A percentile compares a stretch with the other conserved stretches of the same genome.
phyloP scores from a whole-genome alignment of 1,140 invertebrate genomes.

The Drosophila bifasciata region DNA sequence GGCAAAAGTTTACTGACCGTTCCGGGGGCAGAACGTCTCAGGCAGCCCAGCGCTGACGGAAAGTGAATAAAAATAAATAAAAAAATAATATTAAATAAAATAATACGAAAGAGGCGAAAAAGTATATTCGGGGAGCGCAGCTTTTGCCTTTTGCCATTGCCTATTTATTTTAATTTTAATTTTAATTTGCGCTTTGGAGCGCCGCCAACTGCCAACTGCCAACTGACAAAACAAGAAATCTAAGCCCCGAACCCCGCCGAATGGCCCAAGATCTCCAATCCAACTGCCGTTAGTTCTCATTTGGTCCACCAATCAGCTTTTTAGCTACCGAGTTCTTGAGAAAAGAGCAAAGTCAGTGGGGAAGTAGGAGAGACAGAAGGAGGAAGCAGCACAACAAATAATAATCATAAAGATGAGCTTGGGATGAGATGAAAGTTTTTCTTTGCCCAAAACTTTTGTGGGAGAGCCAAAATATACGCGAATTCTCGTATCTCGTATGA shows the following conservation, averaged over 20 bases:
- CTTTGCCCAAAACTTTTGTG: conserved; percentile 2
- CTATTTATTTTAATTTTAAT: conserved; percentile 81
- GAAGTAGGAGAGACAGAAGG: no score
- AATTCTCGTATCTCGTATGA: no score
- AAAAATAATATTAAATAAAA: conserved; percentile 3
- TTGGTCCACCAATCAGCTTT: conserved; percentile 7
- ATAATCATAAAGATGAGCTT: conserved; percentile 17
- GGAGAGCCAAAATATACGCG: conserved; percentile 1
- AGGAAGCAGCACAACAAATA: not conserved
- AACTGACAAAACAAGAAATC: conserved; percentile 2
- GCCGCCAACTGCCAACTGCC: conserved; percentile 3
- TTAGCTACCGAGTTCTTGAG: conserved; percentile 7
- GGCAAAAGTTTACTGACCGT: conserved; percentile 72
- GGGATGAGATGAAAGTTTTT: not conserved
- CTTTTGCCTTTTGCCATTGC: conserved; percentile 42
- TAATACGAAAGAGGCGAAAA: conserved; percentile 14
- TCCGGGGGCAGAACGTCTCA: conserved; percentile 9
- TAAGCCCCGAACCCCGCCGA: no score
- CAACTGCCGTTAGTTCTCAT: conserved; percentile 27
- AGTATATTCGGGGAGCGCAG: conserved; percentile 52
- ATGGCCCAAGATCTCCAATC: not conserved
- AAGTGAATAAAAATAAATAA: conserved; percentile 54
- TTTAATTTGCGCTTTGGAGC: conserved; percentile 68
- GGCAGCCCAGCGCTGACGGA: conserved; percentile 17
- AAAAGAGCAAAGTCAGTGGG: conserved; percentile 9